These are phyloP conservation scores for Eonycteris spelaea DNA, from an alignment of 2,113 vertebrate species.

Conservation along the genomic window DNA sequence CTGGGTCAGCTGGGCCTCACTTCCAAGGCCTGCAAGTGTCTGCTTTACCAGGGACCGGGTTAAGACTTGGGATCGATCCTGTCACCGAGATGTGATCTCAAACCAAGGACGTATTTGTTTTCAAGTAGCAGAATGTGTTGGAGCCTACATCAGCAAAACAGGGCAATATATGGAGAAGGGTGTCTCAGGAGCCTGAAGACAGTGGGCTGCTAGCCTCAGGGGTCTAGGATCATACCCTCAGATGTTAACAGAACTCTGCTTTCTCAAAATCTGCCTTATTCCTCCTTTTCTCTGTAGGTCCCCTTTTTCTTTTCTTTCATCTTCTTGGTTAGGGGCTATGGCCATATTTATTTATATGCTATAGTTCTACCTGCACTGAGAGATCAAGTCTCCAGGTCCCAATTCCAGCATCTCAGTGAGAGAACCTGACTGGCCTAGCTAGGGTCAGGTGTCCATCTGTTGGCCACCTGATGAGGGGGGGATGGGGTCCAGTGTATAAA, in stretches of 20 bases:
- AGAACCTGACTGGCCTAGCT: background rate
- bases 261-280: background rate
- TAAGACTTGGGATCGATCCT: background rate
- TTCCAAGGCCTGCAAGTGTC: accelerated
- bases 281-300: background rate
- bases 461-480: background rate
- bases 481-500: background rate
- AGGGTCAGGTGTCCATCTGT: background rate
- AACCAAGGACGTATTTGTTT: background rate
- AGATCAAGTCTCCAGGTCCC: background rate
- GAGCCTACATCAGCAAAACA: background rate
- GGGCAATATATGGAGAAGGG: background rate
- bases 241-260: background rate
- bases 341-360: background rate
- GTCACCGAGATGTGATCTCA: background rate
- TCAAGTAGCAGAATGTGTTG: background rate
- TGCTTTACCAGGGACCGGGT: background rate
- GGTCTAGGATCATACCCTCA: background rate
- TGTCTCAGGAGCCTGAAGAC: background rate
- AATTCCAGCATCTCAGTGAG: background rate
- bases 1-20: background rate
- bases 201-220: background rate
- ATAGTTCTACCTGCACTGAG: background rate
- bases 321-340: background rate
- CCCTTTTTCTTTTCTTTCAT: background rate